A percentile compares a stretch with the other conserved stretches of the same genome.
phyloP scores from a whole-genome alignment of 2,113 vertebrate species.

The Addax nasomaculatus region DNA sequence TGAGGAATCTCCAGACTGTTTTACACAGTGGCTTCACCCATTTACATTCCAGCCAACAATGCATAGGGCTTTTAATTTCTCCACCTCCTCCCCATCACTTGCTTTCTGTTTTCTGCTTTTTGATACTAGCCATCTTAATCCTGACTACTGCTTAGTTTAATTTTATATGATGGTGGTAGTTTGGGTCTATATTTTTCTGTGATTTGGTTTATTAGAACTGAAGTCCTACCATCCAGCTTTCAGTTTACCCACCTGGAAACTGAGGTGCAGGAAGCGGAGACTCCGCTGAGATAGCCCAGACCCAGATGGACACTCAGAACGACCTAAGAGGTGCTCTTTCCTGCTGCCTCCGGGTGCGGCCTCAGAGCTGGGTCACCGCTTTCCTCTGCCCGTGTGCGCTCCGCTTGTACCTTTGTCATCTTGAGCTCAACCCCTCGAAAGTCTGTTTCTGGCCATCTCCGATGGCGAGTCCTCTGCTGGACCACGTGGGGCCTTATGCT shows the following conservation, averaged over 20 bases:
- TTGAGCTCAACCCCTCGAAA: background rate
- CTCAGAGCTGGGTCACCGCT: too few species aligned
- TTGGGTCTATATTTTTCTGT: background rate
- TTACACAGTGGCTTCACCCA: background rate
- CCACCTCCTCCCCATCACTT: background rate
- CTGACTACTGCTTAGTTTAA: background rate
- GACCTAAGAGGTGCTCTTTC: too few species aligned
- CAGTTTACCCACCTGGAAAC: background rate
- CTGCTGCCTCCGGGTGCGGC: background rate
- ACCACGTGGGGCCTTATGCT: background rate
- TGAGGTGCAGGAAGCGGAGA: background rate
- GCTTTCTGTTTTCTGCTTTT: background rate
- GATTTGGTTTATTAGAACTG: background rate
- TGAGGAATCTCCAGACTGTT: background rate
- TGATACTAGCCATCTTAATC: background rate
- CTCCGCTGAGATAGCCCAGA: background rate
- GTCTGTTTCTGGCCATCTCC: background rate
- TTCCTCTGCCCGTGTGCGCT: background rate
- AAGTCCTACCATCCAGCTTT: background rate
- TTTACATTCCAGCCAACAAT: background rate
- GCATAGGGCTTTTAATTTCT: background rate
- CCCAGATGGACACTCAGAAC: background rate
- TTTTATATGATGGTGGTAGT: background rate
- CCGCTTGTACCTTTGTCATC: fast-evolving
- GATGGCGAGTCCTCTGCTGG: fast-evolving